Evolutionary conservation across 2,888 invertebrate genomes (phyloP).

Genomic region (Emmelina monodactyla): DNA sequence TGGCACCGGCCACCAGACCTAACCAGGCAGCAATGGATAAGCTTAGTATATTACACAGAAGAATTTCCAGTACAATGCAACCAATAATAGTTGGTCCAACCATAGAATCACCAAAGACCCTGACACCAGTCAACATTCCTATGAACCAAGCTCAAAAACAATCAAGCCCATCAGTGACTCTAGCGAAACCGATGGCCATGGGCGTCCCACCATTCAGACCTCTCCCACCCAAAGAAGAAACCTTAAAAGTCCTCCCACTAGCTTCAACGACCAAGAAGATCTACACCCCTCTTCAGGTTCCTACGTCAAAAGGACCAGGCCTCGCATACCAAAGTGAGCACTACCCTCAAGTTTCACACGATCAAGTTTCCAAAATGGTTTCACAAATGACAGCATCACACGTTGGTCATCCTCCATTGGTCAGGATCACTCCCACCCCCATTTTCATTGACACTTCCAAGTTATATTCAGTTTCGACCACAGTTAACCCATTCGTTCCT

Average conservation of each 20-base stretch:
- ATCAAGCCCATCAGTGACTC: slow-evolving; percentile 34
- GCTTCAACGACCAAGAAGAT: slow-evolving; percentile 35
- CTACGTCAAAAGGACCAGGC: slow-evolving; percentile 44
- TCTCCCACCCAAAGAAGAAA: slow-evolving; percentile 70
- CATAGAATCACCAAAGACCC: slow-evolving; percentile 24
- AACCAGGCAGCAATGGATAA: slow-evolving; percentile 49
- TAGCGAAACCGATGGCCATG: slow-evolving; percentile 64
- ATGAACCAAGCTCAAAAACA: no score
- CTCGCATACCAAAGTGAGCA: slow-evolving; percentile 54
- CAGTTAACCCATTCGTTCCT: slow-evolving; percentile 63
- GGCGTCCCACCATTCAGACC: slow-evolving; percentile 83
- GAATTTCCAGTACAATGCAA: slow-evolving; percentile 44
- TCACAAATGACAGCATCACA: slow-evolving; percentile 55
- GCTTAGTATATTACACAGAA: slow-evolving; percentile 35
- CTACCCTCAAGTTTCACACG: slow-evolving; percentile 37
- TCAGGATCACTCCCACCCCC: slow-evolving; percentile 42
- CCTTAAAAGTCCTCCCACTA: slow-evolving; percentile 60
- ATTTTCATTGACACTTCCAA: slow-evolving; percentile 33
- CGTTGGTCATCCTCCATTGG: slow-evolving; percentile 27
- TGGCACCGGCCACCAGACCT: slow-evolving; percentile 33
- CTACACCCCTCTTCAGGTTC: slow-evolving; percentile 41
- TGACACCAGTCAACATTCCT: no score
- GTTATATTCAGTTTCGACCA: slow-evolving; percentile 60
- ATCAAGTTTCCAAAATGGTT: slow-evolving; percentile 52
- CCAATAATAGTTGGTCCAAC: slow-evolving; percentile 39